Evolutionary conservation across 2,888 invertebrate genomes (phyloP).

Genomic region (Stegophylla sp.): DNA sequence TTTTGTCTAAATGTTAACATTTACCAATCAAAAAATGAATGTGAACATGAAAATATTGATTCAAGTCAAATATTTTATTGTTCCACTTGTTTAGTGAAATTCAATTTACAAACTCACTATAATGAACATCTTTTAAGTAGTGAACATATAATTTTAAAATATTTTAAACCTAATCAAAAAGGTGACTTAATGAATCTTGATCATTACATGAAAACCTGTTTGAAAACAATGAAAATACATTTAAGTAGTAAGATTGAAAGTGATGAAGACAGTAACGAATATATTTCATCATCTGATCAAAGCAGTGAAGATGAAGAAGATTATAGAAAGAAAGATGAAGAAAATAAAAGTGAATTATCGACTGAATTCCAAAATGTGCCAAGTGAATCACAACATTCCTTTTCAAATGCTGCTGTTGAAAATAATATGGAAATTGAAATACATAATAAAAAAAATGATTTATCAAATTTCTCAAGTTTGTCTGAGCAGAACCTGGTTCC

Average conservation of each 20-base stretch:
- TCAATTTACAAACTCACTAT: neutral
- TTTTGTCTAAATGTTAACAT: neutral
- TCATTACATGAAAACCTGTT: neutral
- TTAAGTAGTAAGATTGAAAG: neutral
- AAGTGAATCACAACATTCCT: neutral
- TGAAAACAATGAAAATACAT: neutral
- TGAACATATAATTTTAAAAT: constrained; percentile 32
- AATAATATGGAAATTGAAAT: neutral
- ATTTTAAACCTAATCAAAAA: constrained; percentile 12
- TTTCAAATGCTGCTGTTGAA: neutral
- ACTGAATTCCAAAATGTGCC: neutral
- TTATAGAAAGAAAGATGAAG: too few species aligned
- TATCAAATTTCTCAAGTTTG: neutral
- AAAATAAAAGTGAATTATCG: too few species aligned
- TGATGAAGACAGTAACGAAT: neutral
- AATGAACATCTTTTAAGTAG: constrained; percentile 13
- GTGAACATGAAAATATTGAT: constrained; percentile 2
- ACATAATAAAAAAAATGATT: neutral
- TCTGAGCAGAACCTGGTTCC: neutral
- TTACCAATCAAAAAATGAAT: neutral
- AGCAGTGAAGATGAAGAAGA: neutral
- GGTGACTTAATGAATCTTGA: neutral
- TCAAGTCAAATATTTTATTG: neutral
- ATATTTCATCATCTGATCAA: neutral
- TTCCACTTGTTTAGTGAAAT: neutral